phyloP scores from a whole-genome alignment of 2,888 invertebrate genomes.

The Yponomeuta cagnagella region DNA sequence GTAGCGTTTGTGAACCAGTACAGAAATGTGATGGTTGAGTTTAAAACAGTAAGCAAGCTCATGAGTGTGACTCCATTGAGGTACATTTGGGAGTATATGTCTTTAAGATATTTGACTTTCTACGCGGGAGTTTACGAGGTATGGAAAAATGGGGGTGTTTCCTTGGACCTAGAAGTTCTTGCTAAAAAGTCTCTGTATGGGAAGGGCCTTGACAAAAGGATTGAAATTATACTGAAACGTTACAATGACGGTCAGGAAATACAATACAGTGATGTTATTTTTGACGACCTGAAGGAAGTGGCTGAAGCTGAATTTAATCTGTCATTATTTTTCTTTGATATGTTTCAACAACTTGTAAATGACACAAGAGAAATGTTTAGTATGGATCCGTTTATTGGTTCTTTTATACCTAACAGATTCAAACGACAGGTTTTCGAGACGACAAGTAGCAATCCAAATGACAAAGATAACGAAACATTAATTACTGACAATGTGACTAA shows the following conservation, averaged over 20 bases:
- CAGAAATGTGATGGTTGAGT: constrained; percentile 28
- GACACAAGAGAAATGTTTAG: constrained; percentile 29
- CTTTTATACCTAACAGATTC: neutral
- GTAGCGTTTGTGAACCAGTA: neutral
- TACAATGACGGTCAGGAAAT: constrained; percentile 53
- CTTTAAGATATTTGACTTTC: constrained; percentile 58
- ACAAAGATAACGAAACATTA: neutral
- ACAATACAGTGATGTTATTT: constrained; percentile 39
- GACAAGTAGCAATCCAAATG: neutral
- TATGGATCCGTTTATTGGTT: neutral
- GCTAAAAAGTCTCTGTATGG: constrained; percentile 37
- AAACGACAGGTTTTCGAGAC: neutral
- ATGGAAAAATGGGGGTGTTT: constrained; percentile 74
- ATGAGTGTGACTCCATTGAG: constrained; percentile 68
- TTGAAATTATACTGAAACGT: constrained; percentile 45
- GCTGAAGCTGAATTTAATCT: constrained; percentile 36
- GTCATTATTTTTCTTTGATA: constrained; percentile 37
- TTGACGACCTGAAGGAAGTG: constrained; percentile 42
- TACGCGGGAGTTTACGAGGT: constrained; percentile 68
- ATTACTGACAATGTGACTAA: neutral
- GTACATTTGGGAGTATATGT: constrained; percentile 63
- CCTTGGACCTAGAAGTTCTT: constrained; percentile 45
- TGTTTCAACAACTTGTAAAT: constrained; percentile 42
- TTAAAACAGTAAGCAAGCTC: constrained; percentile 43
- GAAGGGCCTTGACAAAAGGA: constrained; percentile 33